Percentiles rank a stretch among this genome's conserved stretches.
Conservation (phyloP, 2,113 vertebrate species). For the Lanius ludovicianus region DNA sequence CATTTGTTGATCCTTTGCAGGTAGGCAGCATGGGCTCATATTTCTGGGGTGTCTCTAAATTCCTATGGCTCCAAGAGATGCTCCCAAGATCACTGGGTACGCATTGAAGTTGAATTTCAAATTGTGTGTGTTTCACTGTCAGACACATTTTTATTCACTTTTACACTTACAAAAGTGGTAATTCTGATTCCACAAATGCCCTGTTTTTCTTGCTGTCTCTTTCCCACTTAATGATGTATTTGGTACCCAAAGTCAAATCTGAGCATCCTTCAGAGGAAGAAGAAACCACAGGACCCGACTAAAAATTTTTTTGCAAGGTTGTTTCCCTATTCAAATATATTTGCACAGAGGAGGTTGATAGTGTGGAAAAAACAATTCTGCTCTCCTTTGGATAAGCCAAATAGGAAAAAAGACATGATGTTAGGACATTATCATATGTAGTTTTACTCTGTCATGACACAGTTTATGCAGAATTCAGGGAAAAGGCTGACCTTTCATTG, state of each 20-base stretch:
- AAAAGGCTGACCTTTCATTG: neutral
- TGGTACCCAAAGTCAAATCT: neutral
- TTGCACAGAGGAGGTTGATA: rapidly evolving
- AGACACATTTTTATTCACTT: neutral
- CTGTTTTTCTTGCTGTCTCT: neutral
- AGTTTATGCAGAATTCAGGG: neutral
- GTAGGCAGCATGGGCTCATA: neutral
- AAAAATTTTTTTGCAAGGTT: neutral
- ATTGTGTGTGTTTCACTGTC: neutral
- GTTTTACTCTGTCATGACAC: neutral
- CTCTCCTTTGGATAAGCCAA: neutral
- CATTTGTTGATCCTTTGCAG: neutral
- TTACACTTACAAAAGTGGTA: neutral
- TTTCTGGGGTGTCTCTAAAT: neutral
- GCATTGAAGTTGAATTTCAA: neutral
- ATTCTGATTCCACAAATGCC: neutral
- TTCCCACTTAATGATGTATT: neutral
- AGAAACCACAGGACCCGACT: neutral
- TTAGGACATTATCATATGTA: neutral
- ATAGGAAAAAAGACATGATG: neutral
- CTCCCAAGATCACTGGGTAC: neutral
- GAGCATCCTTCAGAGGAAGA: neutral
- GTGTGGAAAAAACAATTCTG: neutral
- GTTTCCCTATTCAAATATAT: neutral
- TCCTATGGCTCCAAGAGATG: neutral